Conservation (phyloP, 2,888 invertebrate genomes). For the Lymantria monacha region DNA sequence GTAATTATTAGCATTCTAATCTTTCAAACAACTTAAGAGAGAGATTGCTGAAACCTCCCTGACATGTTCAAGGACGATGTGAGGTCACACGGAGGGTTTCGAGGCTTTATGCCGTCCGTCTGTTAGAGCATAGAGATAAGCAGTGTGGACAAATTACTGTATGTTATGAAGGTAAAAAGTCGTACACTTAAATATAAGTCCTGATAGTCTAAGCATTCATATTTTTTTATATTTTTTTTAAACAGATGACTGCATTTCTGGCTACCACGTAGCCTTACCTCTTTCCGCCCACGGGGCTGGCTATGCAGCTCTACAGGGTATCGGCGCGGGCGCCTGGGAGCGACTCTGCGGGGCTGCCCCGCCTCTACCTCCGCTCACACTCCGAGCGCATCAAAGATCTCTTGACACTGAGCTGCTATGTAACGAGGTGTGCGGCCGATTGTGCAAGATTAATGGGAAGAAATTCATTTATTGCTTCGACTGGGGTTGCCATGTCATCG, state of each 20-base stretch:
- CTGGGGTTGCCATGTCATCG: conserved; percentile 79
- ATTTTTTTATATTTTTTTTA: no score
- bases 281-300: conserved; percentile 88
- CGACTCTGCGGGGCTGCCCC: conserved; percentile 37
- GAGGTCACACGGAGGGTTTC: no score
- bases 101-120: no score
- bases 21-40: no score
- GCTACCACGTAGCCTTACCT: conserved; percentile 88
- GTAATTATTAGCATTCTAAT: no score
- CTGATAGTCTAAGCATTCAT: no score
- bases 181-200: no score
- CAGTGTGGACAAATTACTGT: no score
- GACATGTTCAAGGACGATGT: no score
- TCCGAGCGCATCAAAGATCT: conserved; percentile 69
- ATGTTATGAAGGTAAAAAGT: no score
- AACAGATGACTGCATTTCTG: conserved; percentile 82
- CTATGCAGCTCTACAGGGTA: conserved; percentile 85
- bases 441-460: conserved; percentile 66
- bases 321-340: conserved; percentile 76
- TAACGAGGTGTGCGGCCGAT: conserved; percentile 74
- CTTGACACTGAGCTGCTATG: conserved; percentile 75
- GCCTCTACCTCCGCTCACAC: conserved; percentile 42
- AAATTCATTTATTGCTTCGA: conserved; percentile 80
- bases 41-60: no score
- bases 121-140: no score